These are phyloP conservation scores for Danio aesculapii DNA, from an alignment of 2,797 vertebrate species.

Conservation along the genomic window DNA sequence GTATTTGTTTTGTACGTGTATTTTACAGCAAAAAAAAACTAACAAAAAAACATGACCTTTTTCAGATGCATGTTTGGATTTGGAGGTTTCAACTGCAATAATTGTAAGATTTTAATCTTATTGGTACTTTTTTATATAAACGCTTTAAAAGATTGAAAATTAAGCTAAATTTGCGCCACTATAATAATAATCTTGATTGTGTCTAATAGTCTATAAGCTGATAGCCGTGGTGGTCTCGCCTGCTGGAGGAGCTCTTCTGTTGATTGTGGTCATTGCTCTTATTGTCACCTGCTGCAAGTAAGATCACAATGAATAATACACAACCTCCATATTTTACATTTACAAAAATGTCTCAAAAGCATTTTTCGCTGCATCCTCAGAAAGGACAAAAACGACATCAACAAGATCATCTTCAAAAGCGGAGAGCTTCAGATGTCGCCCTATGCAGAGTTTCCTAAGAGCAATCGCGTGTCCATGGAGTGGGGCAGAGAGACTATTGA, in stretches of 20 bases:
- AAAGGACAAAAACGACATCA: conserved; percentile 97
- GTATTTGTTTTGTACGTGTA: neutral
- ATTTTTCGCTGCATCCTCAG: conserved; percentile 73
- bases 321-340: neutral
- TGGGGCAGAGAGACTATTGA: conserved; percentile 98
- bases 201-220: conserved; percentile 89
- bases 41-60: conserved; percentile 14
- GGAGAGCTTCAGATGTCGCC: conserved; percentile 97
- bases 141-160: neutral
- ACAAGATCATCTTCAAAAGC: conserved; percentile 98
- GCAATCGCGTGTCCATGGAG: conserved; percentile 89
- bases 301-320: neutral
- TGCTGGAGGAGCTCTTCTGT: conserved; percentile 89
- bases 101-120: conserved; percentile 83
- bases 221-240: conserved; percentile 94
- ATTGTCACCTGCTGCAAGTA: conserved; percentile 94
- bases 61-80: conserved; percentile 94
- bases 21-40: neutral
- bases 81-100: conserved; percentile 96
- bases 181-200: conserved; percentile 11
- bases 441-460: conserved; percentile 93
- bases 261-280: conserved; percentile 89
- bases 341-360: neutral
- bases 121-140: neutral
- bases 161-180: neutral